Conservation (phyloP, 2,888 invertebrate genomes). For the Baccha elongata region DNA sequence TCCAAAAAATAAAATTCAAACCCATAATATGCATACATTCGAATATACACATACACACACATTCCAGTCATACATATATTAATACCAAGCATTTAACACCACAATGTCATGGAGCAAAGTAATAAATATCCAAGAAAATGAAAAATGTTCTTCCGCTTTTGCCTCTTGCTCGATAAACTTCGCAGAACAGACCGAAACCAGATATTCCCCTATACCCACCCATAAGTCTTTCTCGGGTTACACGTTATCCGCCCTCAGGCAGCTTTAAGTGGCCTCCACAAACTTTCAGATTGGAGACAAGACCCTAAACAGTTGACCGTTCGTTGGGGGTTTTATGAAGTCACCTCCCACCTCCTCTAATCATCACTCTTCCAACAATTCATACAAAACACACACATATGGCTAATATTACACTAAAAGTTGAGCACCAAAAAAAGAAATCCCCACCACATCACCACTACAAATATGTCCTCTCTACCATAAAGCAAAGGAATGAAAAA, state of each 20-base stretch:
- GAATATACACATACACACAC: constrained; percentile 17
- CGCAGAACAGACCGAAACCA: constrained; percentile 41
- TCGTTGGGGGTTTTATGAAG: constrained; percentile 4
- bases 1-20: constrained; percentile 37
- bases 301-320: constrained; percentile 65
- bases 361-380: not conserved
- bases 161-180: constrained; percentile 68
- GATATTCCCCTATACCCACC: constrained; percentile 22
- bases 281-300: constrained; percentile 55
- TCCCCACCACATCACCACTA: constrained; percentile 17
- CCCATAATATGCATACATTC: constrained; percentile 13
- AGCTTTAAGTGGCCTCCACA: constrained; percentile 64
- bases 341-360: not conserved
- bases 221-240: constrained; percentile 44
- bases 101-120: constrained; percentile 72
- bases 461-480: constrained; percentile 34
- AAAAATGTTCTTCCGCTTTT: constrained; percentile 70
- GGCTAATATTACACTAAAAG: constrained; percentile 29
- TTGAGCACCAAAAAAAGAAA: not conserved
- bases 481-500: constrained; percentile 48
- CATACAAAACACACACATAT: constrained; percentile 11
- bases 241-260: constrained; percentile 51
- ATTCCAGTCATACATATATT: constrained; percentile 21
- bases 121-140: constrained; percentile 73
- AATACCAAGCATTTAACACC: constrained; percentile 73